Base-by-base conservation (phyloP, 2,113 vertebrate genomes). In the Hemichromis elongatus region DNA sequence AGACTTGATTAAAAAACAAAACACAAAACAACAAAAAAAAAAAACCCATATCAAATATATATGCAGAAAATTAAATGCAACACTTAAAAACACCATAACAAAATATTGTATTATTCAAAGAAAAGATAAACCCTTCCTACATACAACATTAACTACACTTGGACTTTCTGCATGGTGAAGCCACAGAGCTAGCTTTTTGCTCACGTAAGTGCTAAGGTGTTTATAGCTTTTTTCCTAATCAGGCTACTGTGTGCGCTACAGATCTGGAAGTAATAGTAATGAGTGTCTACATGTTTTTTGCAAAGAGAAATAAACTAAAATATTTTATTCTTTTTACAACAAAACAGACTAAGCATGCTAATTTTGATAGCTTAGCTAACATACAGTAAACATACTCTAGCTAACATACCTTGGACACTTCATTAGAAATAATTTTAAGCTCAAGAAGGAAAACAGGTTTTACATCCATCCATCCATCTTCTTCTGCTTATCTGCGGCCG, bases 121-220 rank as follows among this genome's bases (percentile, higher is more conserved):
- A 26, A 70, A 42, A 47, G 3, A 28, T 19, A 10, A 73, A 8
- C 1, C 6, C 4, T 19, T 50, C 16, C 16, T 75, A 30, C 42
- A 50, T 30, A 30, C 1, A 75, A 75, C 47, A 50, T 0, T 0
- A 75, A 28, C 2, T 50, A 50, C 16, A 50, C 30, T 30, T 50
- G 63, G 37, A 9, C 12, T 42, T n/a, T n/a, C 63, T 42, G 37
- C 37, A 16, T 42, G 21, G 63, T 42, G 63, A 68, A 9, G 63
- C 13, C 42, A 26, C 37, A 16, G 3, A 42, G 63, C 21, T 45
- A 68, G 12, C 63, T 1, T 42, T 68, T 16, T 9, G 63, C n/a
- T 16, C 63, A 35, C 59, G 35, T 35, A 63, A 2, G 0, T 35
- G 30, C 3, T n/a, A 0, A 61, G 30, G 30, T 61, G 30, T 61